phyloP scores from a whole-genome alignment of 2,113 vertebrate species.

The Turdus rufiventris region DNA sequence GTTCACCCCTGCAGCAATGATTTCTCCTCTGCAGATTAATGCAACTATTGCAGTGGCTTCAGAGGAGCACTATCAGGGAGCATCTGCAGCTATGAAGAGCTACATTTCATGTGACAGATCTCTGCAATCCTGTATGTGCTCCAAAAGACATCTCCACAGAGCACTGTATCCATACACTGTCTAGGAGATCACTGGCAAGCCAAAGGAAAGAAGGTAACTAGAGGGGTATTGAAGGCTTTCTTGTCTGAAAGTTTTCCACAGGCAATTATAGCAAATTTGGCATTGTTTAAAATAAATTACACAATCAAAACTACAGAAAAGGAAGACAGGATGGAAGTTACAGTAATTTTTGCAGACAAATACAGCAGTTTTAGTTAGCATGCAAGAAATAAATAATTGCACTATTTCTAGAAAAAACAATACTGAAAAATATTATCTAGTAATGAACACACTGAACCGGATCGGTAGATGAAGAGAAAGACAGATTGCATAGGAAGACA shows the following conservation, averaged over 20 bases:
- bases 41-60: not conserved
- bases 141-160: not conserved
- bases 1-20: not conserved
- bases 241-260: not conserved
- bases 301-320: not conserved
- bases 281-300: not conserved
- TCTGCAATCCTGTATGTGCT: not conserved
- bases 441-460: not conserved
- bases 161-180: fast-evolving
- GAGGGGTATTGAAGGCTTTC: not conserved
- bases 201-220: not conserved
- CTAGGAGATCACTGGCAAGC: not conserved
- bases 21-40: not conserved
- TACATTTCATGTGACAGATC: not conserved
- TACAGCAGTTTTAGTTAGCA: not conserved
- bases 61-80: not conserved
- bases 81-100: not conserved
- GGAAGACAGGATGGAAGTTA: not conserved
- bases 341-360: not conserved
- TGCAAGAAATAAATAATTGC: not conserved
- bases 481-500: not conserved
- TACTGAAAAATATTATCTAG: not conserved
- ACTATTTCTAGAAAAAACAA: not conserved
- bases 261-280: not conserved
- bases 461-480: not conserved